phyloP scores from a whole-genome alignment of 92 coral and sea anemone species.

The Epizoanthus ramosus region DNA sequence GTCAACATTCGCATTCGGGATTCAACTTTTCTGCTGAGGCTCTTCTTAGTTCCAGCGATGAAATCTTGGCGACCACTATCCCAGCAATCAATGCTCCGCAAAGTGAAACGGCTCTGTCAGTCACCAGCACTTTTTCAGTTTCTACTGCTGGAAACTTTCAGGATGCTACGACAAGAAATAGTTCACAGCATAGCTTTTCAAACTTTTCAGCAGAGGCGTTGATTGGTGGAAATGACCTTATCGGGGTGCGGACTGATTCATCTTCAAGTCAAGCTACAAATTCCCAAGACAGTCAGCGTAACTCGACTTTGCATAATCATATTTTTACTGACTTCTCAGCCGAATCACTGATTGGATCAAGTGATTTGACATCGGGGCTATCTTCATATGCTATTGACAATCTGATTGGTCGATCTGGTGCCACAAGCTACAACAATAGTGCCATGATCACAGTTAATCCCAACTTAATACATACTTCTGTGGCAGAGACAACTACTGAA shows the following conservation, averaged over 20 bases:
- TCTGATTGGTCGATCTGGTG: constrained; percentile 77
- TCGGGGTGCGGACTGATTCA: constrained; percentile 43
- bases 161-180: constrained; percentile 53
- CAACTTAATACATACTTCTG: constrained; percentile 69
- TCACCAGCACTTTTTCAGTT: constrained; percentile 43
- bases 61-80: constrained; percentile 65
- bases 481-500: constrained; percentile 31
- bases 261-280: constrained; percentile 38
- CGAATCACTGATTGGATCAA: constrained; percentile 76
- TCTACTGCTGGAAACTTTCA: constrained; percentile 54
- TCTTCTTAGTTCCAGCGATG: constrained; percentile 72
- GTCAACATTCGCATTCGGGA: constrained; percentile 28
- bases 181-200: constrained; percentile 68
- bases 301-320: constrained; percentile 53
- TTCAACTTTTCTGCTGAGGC: constrained; percentile 86
- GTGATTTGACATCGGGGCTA: constrained; percentile 75
- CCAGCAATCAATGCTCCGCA: constrained; percentile 60
- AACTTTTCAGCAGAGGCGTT: constrained; percentile 87
- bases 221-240: constrained; percentile 71
- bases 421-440: constrained; percentile 67
- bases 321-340: constrained; percentile 93
- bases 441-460: constrained; percentile 89
- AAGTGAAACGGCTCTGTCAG: constrained; percentile 38
- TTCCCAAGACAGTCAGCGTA: constrained; percentile 61
- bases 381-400: constrained; percentile 86